phyloP scores from a whole-genome alignment of 2,113 vertebrate species.

The Pachyramphus minor region DNA sequence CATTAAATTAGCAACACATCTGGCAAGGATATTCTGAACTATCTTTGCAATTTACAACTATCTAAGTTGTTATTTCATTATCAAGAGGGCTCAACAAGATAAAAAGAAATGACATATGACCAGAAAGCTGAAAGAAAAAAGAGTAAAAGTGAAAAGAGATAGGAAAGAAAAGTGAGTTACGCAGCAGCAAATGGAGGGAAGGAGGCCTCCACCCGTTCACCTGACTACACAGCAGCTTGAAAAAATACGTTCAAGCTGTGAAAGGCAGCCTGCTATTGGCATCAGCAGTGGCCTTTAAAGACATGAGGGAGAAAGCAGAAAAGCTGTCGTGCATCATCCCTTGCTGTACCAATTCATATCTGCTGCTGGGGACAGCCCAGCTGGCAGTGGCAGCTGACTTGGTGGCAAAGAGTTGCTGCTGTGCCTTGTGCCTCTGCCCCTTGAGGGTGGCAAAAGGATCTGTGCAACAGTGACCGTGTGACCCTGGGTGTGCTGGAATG shows the following conservation, averaged over 20 bases:
- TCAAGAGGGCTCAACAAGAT: not conserved
- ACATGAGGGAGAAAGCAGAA: not conserved
- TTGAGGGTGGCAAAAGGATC: not conserved
- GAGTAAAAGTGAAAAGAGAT: not conserved
- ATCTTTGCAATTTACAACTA: not conserved
- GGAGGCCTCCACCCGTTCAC: not conserved
- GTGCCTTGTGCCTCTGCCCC: not conserved
- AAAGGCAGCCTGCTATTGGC: not conserved
- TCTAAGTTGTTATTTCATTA: not conserved
- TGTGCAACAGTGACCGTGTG: rapidly evolving
- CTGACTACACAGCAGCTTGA: not conserved
- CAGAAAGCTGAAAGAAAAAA: not conserved
- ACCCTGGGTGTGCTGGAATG: rapidly evolving
- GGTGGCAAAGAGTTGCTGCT: not conserved
- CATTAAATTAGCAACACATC: not conserved
- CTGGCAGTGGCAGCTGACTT: not conserved
- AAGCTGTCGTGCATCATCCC: not conserved
- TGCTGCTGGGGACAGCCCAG: not conserved
- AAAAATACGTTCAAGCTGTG: not conserved
- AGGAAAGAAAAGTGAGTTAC: not conserved
- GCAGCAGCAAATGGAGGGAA: not conserved
- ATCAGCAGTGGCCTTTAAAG: not conserved
- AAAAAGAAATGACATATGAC: not conserved
- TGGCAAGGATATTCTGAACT: not conserved
- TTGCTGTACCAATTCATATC: not conserved